Evolutionary conservation across 2,888 invertebrate species (phyloP).

Genomic region (Vanessa cardui): DNA sequence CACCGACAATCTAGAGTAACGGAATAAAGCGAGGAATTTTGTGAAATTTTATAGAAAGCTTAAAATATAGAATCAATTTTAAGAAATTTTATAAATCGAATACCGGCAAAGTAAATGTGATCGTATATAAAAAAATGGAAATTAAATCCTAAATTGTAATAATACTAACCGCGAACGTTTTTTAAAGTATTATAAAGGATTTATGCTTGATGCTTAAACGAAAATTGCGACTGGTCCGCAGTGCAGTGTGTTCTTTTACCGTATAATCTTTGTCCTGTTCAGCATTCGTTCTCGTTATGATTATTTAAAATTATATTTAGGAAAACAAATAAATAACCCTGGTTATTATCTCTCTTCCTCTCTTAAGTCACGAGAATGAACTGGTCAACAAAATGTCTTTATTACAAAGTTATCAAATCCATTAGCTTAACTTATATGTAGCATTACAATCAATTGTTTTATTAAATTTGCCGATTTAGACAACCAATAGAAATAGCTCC

Average conservation of each 20-base stretch:
- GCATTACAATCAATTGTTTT: no score
- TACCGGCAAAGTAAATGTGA: conserved; percentile 40
- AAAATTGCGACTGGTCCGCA: conserved; percentile 65
- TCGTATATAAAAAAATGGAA: conserved; percentile 48
- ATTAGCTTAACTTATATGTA: no score
- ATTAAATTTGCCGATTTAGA: no score
- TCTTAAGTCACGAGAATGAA: no score
- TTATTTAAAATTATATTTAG: no score
- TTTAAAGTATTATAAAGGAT: conserved; percentile 61
- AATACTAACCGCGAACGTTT: conserved; percentile 54
- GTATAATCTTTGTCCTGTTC: conserved; percentile 66
- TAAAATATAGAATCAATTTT: background rate
- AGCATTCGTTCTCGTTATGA: conserved; percentile 58
- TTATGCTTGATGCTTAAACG: conserved; percentile 63
- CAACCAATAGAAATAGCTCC: no score
- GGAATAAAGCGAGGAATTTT: no score
- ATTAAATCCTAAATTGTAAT: conserved; percentile 50
- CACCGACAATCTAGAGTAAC: no score
- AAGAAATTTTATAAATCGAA: conserved; percentile 33
- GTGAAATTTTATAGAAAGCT: background rate
- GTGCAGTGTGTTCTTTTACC: conserved; percentile 58
- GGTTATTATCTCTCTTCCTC: no score
- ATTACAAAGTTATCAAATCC: no score
- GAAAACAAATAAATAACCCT: background rate
- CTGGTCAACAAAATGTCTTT: no score